Base-by-base conservation (phyloP, 2,888 invertebrate species). In the Hypercompe scribonia region DNA sequence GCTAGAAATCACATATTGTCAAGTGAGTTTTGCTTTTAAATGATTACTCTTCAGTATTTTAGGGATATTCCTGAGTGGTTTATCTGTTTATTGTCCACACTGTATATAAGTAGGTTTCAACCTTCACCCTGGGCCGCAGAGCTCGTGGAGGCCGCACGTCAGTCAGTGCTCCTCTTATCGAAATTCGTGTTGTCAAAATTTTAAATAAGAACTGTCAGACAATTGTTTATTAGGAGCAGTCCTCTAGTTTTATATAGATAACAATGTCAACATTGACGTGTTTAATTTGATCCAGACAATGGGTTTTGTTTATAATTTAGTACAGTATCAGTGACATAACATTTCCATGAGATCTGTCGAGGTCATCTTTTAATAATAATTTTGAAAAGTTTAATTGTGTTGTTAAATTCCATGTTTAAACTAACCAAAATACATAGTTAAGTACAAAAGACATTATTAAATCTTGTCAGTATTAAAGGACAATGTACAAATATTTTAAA, bases 261-360 rank as follows among this genome's bases (percentile, higher is more conserved):
- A 68, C 54, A 68, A 61, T 36, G 68, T 68, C 34, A 68, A 54
- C 54, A 36, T 36, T 34, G 34, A 58, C 36, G 36, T 58, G 68
- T 36, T 58, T 36, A 36, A 58, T 54, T 68, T 68, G 50, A 54
- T 28, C 15, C 21, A 36, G 54, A 68, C 68, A 68, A 58, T 54
- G n/a, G 54, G 3, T 61, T 36, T 3, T 68, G 54, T 68, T 68
- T 68, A 68, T 58, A 58, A 10, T 68, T 68, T 68, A n/a, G 36
- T 34, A 68, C 11, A 3, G 54, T 36, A 18, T 36, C 36, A 36
- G 68, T 28, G 36, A 68, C 10, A 68, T n/a, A 15, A 24, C 46
- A n/a, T 54, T 36, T 34, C n/a, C n/a, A 13, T 15, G 34, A 50
- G 33, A 0, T 0, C 18, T 31, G 31, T 36, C 18, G 50, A 68